Evolutionary conservation across 1,140 invertebrate genomes (phyloP).

Genomic region (Nasonia longicornis): DNA sequence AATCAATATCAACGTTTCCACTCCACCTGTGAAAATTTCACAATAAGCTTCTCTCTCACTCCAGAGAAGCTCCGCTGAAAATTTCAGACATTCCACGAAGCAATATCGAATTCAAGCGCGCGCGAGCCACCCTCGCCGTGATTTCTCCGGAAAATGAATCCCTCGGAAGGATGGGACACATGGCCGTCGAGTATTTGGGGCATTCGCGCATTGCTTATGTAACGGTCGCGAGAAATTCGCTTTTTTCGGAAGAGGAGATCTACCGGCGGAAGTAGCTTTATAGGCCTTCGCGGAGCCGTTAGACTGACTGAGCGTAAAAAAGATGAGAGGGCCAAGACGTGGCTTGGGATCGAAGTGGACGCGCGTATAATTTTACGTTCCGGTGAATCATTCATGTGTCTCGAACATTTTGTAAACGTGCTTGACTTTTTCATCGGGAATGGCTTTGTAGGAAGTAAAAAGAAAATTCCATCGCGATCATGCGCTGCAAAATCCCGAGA

Average conservation of each 20-base stretch:
- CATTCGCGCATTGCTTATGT: constrained; percentile 34
- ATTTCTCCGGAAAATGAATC: constrained; percentile 9
- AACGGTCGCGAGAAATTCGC: constrained; percentile 16
- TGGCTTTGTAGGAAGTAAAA: too few relatives aligned
- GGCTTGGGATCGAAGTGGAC: too few relatives aligned
- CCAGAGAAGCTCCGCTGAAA: neutral
- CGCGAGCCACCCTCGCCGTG: neutral
- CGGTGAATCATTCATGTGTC: too few relatives aligned
- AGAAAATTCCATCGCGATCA: too few relatives aligned
- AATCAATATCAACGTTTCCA: neutral
- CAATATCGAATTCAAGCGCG: constrained; percentile 10
- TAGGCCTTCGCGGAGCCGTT: neutral
- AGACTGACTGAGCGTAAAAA: too few relatives aligned
- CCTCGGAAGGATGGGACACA: neutral
- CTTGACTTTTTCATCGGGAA: too few relatives aligned
- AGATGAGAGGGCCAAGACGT: too few relatives aligned
- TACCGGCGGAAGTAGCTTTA: constrained; percentile 2
- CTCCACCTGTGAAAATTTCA: constrained; percentile 18
- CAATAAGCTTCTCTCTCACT: too few relatives aligned
- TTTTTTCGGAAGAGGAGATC: neutral
- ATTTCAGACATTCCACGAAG: constrained; percentile 24
- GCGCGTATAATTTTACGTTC: too few relatives aligned
- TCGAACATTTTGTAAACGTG: too few relatives aligned
- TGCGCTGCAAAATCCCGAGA: too few relatives aligned
- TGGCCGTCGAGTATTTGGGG: neutral